Conservation (phyloP, 2,113 vertebrate genomes). For the Petroica traversi region DNA sequence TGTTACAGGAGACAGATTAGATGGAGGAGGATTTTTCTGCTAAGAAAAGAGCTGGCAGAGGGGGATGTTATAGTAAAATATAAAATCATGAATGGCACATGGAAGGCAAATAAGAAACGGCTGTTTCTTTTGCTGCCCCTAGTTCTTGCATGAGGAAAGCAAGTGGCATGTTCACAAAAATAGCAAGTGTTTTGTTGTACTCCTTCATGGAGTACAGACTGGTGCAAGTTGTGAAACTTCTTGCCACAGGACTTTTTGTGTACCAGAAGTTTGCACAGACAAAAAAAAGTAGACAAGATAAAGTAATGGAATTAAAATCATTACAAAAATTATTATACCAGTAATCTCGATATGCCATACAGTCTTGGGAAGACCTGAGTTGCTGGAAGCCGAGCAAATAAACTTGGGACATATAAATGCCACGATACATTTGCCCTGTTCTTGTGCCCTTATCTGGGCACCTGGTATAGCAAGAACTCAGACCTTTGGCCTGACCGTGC, state of each 20-base stretch:
- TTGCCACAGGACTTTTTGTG: background rate
- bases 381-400: background rate
- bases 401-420: background rate
- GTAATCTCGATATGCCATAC: background rate
- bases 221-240: background rate
- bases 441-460: constrained; percentile 44
- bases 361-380: background rate
- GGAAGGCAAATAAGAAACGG: background rate
- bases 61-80: background rate
- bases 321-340: background rate
- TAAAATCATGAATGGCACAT: background rate
- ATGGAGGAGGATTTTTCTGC: background rate
- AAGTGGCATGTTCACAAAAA: background rate
- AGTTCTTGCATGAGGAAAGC: background rate
- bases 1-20: background rate
- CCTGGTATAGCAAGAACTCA: constrained; percentile 14
- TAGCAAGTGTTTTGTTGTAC: background rate
- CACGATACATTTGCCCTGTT: background rate
- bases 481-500: constrained; percentile 47
- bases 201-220: background rate
- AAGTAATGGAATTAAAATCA: background rate
- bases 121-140: background rate
- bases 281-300: background rate
- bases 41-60: background rate
- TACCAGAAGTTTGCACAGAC: background rate